Base-by-base conservation (phyloP, 2,888 invertebrate genomes). In the Phania funesta region DNA sequence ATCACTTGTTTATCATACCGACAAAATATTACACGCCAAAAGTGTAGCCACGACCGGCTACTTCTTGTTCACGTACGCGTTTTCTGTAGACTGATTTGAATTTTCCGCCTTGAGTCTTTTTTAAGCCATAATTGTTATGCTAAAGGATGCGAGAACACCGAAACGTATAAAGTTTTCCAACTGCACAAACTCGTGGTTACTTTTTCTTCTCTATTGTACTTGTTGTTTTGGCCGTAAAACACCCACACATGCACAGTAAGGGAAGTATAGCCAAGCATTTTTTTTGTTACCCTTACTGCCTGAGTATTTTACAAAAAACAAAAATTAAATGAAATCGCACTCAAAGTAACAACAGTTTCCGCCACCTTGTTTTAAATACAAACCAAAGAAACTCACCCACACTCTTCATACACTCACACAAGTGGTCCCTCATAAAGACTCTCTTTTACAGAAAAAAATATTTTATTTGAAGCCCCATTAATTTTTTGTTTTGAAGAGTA, bases 1-100 rank as follows among this genome's bases (percentile, higher is more conserved):
- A 89, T 90, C 90, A 91, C 91, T 91, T 91, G 89, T 90, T 90
- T 90, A 90, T 90, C 91, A 91, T 91, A 90, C 90, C 91, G 91
- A 91, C 90, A 91, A 90, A 82, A 89, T 89, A 90, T 88, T 89
- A 90, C 91, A 91, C 91, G 90, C 90, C 89, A 88, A 90, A 89
- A 90, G 89, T 90, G 90, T 89, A 89, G 89, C 91, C 89, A 87
- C 87, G 88, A 88, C 88, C 91, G 91, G 91, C 91, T 88, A 90
- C 90, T 90, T 90, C 90, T 91, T 86, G 87, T 89, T 90, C 91
- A 90, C 91, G 90, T 89, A 89, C 91, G 90, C 91, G 91, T 90
- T 90, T 90, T 90, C 89, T 90, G 88, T 91, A 91, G 90, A 91
- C 91, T 91, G 88, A 91, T 87, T 89, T 87, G 86, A 85, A 85